Evolutionary conservation across 1,140 invertebrate species (phyloP).

Genomic region (Zaprionus taronus): DNA sequence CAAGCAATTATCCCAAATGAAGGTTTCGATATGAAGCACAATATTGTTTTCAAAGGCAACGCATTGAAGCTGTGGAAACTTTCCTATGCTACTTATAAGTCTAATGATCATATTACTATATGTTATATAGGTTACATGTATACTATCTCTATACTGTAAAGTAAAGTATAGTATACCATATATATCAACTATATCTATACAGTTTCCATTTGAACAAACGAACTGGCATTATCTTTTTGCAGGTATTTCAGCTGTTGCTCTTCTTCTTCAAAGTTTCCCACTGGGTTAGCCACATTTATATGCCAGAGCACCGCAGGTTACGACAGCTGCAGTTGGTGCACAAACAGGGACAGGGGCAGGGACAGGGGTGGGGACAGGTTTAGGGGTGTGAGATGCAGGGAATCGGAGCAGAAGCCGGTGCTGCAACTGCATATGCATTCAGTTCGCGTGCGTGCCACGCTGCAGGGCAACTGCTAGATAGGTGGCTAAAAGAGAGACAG

Average conservation of each 20-base stretch:
- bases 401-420: not conserved
- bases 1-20: too few species aligned
- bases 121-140: too few species aligned
- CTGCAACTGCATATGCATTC: slow-evolving; percentile 16
- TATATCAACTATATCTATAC: too few species aligned
- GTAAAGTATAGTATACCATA: too few species aligned
- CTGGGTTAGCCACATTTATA: slow-evolving; percentile 22
- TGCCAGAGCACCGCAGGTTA: slow-evolving; percentile 3
- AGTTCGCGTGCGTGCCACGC: slow-evolving; percentile 25
- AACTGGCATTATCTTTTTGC: too few species aligned
- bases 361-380: not conserved
- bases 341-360: not conserved
- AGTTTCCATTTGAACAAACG: too few species aligned
- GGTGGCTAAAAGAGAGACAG: not conserved
- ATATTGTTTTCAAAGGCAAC: too few species aligned
- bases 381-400: not conserved
- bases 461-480: slow-evolving; percentile 5
- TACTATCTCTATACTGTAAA: too few species aligned
- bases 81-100: too few species aligned
- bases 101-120: too few species aligned
- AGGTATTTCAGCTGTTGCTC: not conserved
- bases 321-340: not conserved
- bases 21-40: too few species aligned
- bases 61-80: too few species aligned
- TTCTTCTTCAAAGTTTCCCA: not conserved